These are phyloP conservation scores for Steromphala cineraria DNA, from an alignment of 2,888 invertebrate species.

Conservation along the genomic window DNA sequence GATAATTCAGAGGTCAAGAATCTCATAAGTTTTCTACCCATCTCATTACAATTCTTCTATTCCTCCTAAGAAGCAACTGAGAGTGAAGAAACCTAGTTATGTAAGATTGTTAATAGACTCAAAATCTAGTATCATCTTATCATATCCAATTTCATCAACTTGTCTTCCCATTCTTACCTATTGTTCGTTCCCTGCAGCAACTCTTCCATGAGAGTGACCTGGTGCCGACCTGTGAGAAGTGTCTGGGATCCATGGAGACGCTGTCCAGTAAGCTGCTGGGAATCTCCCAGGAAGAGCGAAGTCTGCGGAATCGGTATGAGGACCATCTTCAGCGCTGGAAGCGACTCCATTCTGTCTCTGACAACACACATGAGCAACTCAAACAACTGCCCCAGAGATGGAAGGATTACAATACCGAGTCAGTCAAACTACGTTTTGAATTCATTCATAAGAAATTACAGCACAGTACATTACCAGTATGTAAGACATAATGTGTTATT, in stretches of 20 bases:
- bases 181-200: conserved; percentile 56
- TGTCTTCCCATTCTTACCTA: not conserved
- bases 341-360: conserved; percentile 83
- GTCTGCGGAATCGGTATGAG: conserved; percentile 81
- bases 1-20: no score
- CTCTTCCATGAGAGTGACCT: conserved; percentile 69
- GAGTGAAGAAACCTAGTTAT: no score
- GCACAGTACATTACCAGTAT: no score
- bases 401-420: conserved; percentile 88
- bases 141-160: no score
- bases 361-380: conserved; percentile 83
- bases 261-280: conserved; percentile 83
- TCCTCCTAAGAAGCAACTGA: no score
- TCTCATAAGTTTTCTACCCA: no score
- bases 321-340: conserved; percentile 87
- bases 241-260: conserved; percentile 86
- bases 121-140: no score
- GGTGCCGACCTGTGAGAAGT: conserved; percentile 77
- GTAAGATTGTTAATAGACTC: no score
- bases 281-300: conserved; percentile 82
- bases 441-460: no score
- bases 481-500: no score
- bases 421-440: conserved; percentile 41
- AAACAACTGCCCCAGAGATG: conserved; percentile 93
- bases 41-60: no score